Base-by-base conservation (phyloP, 2,888 invertebrate genomes). In the Coenonympha arcania region DNA sequence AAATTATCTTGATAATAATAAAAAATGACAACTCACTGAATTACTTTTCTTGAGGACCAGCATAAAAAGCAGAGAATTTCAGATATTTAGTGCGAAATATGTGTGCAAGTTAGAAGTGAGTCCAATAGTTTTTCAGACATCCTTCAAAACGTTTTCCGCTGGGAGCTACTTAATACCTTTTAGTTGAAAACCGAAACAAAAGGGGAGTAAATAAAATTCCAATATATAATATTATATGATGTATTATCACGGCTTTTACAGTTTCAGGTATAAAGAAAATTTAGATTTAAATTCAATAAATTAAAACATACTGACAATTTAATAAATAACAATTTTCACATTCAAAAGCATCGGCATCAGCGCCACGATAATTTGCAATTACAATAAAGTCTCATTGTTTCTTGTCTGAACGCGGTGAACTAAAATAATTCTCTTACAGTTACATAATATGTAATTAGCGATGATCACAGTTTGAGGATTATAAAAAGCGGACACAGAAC, bases 221-320 rank as follows among this genome's bases (percentile, higher is more conserved):
- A 70, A 72, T 79, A 26, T 80, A 75, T 82, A 83, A 80, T 85
- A 82, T 81, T 85, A 82, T 83, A 84, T 80, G 79, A 84, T 84
- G 82, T 83, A 83, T n/a, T 79, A 86, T 86, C 86, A 85, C 85
- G 86, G 85, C 79, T 83, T 84, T 85, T 83, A 85, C 86, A 85
- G 80, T 86, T 71, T 80, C 76, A 72, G 80, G 75, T 83, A 79
- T 79, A 80, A 85, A 85, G 80, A 83, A 83, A 83, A 81, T 78
- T 82, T 80, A 76, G 83, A 73, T 76, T 81, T 79, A 66, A 79
- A 72, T 81, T 79, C 61, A 85, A 86, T 85, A 85, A 86, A 86
- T 83, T 80, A 85, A n/a, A 76, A 75, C 73, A 79, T 79, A 77
- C 69, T 73, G 83, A 80, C 71, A 74, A 75, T 80, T 79, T 67